A percentile compares a stretch with the other conserved stretches of the same genome.
These are phyloP conservation scores for Ernsta delagoae DNA, from an alignment of 2,888 invertebrate genomes.

Conservation along the genomic window DNA sequence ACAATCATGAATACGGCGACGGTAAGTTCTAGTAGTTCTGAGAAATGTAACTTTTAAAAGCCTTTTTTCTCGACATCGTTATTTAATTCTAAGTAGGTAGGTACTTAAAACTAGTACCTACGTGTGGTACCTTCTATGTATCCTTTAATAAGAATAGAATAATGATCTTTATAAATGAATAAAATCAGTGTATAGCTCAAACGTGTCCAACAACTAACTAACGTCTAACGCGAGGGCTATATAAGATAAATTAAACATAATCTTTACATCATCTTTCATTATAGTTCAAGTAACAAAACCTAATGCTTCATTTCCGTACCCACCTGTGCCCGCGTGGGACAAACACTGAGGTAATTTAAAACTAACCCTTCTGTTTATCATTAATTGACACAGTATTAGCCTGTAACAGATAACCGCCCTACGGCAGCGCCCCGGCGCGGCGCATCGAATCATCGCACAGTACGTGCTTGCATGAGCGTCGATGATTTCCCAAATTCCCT, in stretches of 20 bases:
- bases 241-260: no score
- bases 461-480: slow-evolving; percentile 62
- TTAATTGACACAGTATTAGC: slow-evolving; percentile 22
- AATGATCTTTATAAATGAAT: no score
- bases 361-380: slow-evolving; percentile 1
- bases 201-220: no score
- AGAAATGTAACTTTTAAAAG: neutral
- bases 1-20: slow-evolving; percentile 47
- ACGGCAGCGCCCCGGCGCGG: slow-evolving; percentile 17
- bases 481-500: slow-evolving; percentile 75
- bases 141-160: no score
- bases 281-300: no score
- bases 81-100: neutral
- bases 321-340: neutral
- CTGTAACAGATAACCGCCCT: slow-evolving; percentile 33
- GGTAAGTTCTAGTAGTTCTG: slow-evolving; percentile 10
- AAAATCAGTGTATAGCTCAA: no score
- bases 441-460: slow-evolving; percentile 54
- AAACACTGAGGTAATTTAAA: slow-evolving; percentile 1
- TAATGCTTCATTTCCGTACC: neutral
- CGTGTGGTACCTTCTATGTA: no score
- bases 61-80: neutral
- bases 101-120: neutral
- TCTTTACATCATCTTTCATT: no score
- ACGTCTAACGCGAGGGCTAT: no score